Base-by-base conservation (phyloP, 1,140 invertebrate species). In the Trigoniulus corallinus region DNA sequence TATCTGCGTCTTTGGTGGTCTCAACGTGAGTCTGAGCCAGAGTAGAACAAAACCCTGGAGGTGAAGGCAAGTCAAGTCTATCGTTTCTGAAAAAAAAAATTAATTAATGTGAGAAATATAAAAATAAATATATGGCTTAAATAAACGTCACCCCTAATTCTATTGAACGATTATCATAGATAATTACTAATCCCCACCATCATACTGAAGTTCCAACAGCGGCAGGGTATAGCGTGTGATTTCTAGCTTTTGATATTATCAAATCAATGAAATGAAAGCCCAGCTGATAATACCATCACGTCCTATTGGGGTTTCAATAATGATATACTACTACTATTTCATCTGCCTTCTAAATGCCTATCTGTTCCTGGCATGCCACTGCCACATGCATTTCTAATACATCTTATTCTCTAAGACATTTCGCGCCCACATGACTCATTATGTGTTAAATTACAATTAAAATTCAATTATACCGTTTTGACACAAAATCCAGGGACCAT, bases 41-140 rank as follows among this genome's bases (percentile, higher is more conserved):
- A 13, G 77, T 77, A 47, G 81, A 74, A 66, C 78, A 84, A 55
- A 82, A 92, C 12, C 87, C 88, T 27, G 87, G 85, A 25, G 88
- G 88, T 25, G 79, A 77, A 3, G 82, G 68, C 46, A 88, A 64
- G 54, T 77, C 74, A 18, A 43, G 24, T 34, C 55, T 44, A 34
- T 34, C 15, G 7, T 34, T 34, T 15, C 29, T 34, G 15, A 34
- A 34, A 34, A 7, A 34, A 7, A 34, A 7, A 34, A 34, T 7
- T 34, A 7, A 15, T 15, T 7, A 7, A 34, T 34, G 15, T 34
- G 7, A 15, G 7, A 34, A 34, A 34, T 15, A 34, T 15, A 34
- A 34, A 7, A 34, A 15, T 34, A 34, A 34, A 34, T 7, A 34
- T 34, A 34, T 34, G 7, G 29, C 7, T 34, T 34, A 7, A 7